Conservation (phyloP, 2,888 invertebrate genomes). For the Hoplodrina ambigua region DNA sequence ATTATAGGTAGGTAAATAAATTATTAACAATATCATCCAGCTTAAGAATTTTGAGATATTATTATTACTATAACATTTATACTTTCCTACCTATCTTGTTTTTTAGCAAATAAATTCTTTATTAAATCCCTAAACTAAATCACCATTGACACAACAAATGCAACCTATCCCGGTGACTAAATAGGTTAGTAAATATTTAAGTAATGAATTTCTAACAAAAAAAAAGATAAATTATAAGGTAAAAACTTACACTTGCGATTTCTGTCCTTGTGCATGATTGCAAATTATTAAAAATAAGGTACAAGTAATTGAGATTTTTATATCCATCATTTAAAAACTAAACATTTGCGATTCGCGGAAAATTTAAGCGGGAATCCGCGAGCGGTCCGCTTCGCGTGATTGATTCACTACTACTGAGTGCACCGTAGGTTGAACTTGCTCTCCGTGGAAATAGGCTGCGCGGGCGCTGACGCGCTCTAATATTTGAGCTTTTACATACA, state of each 20-base stretch:
- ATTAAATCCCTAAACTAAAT: constrained; percentile 16
- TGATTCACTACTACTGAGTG: constrained; percentile 81
- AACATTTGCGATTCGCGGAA: constrained; percentile 74
- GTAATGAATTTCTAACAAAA: background rate
- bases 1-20: background rate
- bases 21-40: background rate
- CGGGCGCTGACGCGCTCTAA: constrained; percentile 68
- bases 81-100: too few species aligned
- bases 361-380: constrained; percentile 69
- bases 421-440: constrained; percentile 71
- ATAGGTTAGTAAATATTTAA: background rate
- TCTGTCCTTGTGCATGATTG: constrained; percentile 76
- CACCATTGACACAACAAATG: constrained; percentile 1
- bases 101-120: background rate
- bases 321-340: constrained; percentile 78
- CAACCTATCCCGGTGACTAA: constrained; percentile 20
- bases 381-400: constrained; percentile 82
- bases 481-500: constrained; percentile 79
- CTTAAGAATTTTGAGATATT: too few species aligned
- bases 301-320: constrained; percentile 74
- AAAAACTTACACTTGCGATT: constrained; percentile 76
- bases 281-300: constrained; percentile 71
- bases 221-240: background rate
- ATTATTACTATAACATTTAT: too few species aligned
- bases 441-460: constrained; percentile 78